phyloP scores from a whole-genome alignment of 2,113 vertebrate species.

The Heterotilapia buettikoferi region DNA sequence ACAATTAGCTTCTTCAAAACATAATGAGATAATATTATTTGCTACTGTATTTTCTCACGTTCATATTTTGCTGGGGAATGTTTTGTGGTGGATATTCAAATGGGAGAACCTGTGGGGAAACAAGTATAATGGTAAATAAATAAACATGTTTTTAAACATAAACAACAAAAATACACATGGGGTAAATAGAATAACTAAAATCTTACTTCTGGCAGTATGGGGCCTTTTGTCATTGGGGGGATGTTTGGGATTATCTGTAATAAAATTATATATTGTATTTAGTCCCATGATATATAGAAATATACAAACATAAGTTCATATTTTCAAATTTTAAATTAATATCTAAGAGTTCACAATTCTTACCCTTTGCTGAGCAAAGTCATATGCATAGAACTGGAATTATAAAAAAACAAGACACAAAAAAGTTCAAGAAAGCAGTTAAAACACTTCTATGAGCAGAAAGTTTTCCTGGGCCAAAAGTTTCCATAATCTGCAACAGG shows the following conservation, averaged over 20 bases:
- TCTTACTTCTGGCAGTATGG: constrained; percentile 48
- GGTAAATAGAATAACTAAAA: neutral
- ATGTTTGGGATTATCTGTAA: constrained; percentile 57
- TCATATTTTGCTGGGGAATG: constrained; percentile 49
- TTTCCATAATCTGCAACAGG: neutral
- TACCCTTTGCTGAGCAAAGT: constrained; percentile 66
- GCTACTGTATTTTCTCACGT: constrained; percentile 45
- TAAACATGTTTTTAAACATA: neutral
- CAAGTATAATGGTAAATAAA: neutral
- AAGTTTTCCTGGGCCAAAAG: neutral
- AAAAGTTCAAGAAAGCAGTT: neutral
- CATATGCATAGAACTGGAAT: constrained; percentile 71
- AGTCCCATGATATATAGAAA: neutral
- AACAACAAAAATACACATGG: neutral
- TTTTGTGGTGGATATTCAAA: constrained; percentile 51
- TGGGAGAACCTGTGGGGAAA: constrained; percentile 45
- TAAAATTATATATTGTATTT: neutral
- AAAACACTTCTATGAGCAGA: neutral
- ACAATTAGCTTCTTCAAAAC: neutral
- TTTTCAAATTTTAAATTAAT: neutral
- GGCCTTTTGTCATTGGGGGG: constrained; percentile 46
- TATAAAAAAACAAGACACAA: neutral
- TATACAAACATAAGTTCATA: neutral
- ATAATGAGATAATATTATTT: neutral
- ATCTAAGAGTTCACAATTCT: neutral